These are phyloP conservation scores for Pharmacophagus antenor DNA, from an alignment of 2,888 invertebrate genomes.

Conservation along the genomic window DNA sequence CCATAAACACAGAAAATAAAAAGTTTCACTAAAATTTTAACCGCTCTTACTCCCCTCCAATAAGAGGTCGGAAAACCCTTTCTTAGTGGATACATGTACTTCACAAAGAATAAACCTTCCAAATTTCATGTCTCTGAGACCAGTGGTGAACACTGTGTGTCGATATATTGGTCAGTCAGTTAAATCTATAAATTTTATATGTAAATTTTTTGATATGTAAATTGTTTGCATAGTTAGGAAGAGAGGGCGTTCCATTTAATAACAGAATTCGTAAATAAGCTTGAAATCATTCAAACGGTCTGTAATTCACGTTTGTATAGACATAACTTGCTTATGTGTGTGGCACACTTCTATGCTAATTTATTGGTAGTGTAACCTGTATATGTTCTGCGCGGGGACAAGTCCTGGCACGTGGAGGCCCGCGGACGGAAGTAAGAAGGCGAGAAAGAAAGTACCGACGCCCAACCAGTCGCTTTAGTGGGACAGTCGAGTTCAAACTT, in stretches of 20 bases:
- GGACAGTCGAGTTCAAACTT: slow-evolving; percentile 47
- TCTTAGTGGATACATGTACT: too few relatives aligned
- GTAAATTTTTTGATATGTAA: too few relatives aligned
- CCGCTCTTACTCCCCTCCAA: too few relatives aligned
- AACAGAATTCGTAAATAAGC: neutral
- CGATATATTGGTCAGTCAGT: too few relatives aligned
- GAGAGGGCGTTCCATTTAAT: neutral
- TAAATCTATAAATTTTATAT: too few relatives aligned
- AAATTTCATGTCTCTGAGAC: too few relatives aligned
- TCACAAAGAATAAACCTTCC: too few relatives aligned
- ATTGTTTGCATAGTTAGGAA: too few relatives aligned
- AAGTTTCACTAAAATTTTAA: too few relatives aligned
- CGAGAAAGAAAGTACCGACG: slow-evolving; percentile 72
- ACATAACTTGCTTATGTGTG: neutral
- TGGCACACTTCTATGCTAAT: slow-evolving; percentile 16
- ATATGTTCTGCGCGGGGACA: slow-evolving; percentile 35
- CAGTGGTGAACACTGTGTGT: too few relatives aligned
- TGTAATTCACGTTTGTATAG: neutral
- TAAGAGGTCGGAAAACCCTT: too few relatives aligned
- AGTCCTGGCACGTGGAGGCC: slow-evolving; percentile 74
- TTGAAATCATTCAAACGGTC: neutral
- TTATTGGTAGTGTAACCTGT: slow-evolving; percentile 29
- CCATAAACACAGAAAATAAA: too few relatives aligned
- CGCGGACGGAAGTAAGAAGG: slow-evolving; percentile 78
- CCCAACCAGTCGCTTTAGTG: slow-evolving; percentile 73